Evolutionary conservation across 2,797 vertebrate genomes (phyloP).

Genomic region (Neosalanx taihuensis): DNA sequence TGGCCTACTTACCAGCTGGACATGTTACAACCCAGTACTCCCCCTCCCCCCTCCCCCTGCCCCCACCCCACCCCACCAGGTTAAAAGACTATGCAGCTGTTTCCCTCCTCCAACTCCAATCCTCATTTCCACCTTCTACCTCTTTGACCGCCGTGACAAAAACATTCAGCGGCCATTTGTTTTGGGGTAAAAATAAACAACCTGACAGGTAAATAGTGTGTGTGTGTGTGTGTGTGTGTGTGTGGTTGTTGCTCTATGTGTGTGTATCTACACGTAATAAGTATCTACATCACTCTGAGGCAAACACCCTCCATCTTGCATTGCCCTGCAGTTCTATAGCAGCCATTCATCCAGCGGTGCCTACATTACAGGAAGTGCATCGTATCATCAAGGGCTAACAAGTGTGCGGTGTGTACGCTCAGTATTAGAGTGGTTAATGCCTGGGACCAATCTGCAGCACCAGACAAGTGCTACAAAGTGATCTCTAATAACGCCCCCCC

Average conservation of each 20-base stretch:
- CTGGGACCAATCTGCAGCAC: too few relatives aligned
- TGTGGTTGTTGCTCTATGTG: background rate
- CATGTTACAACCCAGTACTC: constrained; percentile 7
- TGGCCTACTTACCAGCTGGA: constrained; percentile 51
- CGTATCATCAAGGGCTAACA: too few relatives aligned
- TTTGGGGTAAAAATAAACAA: background rate
- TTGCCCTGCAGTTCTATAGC: too few relatives aligned
- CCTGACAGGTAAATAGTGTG: background rate
- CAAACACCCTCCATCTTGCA: background rate
- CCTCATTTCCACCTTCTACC: constrained; percentile 23
- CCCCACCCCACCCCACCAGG: constrained; percentile 10
- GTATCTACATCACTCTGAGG: background rate
- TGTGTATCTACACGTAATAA: background rate
- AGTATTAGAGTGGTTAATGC: too few relatives aligned
- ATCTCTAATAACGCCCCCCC: too few relatives aligned
- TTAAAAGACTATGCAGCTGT: background rate
- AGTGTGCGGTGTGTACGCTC: too few relatives aligned
- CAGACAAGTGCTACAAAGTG: too few relatives aligned
- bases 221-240: constrained; percentile 3
- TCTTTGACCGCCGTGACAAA: constrained; percentile 25
- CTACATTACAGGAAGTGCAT: too few relatives aligned
- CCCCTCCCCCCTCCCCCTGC: background rate
- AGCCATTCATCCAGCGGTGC: background rate
- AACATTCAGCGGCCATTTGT: constrained; percentile 42
- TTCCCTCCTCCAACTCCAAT: constrained; percentile 9